These are phyloP conservation scores for Pangasianodon hypophthalmus DNA, from an alignment of 2,113 vertebrate genomes.

Conservation along the genomic window DNA sequence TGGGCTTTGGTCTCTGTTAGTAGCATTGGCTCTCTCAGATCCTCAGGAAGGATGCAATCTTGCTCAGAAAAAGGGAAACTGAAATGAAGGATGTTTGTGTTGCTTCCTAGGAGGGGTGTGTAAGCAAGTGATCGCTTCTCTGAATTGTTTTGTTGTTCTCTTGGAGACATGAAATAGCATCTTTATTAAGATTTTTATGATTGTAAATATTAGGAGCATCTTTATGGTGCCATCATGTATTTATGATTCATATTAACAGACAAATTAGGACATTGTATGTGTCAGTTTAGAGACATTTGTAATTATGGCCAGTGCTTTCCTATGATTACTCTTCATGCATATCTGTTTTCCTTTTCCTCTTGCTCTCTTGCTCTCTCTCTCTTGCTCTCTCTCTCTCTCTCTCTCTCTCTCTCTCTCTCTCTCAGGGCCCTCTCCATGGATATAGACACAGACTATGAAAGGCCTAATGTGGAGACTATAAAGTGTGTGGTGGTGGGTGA, in stretches of 20 bases:
- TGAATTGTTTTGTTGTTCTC: conserved; percentile 6
- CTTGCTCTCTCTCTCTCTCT: conserved; percentile 30
- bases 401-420: conserved; percentile 27
- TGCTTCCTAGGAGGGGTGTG: conserved; percentile 1
- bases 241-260: neutral
- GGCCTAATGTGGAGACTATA: conserved; percentile 90
- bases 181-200: conserved; percentile 5
- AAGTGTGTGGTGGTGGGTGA: conserved; percentile 91
- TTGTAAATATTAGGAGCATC: conserved; percentile 19
- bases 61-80: neutral
- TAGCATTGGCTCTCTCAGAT: neutral
- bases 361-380: conserved; percentile 14
- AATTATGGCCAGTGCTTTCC: neutral
- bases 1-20: conserved; percentile 35
- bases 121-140: conserved; percentile 8
- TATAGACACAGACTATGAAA: conserved; percentile 88
- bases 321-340: neutral
- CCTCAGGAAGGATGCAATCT: neutral
- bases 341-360: neutral
- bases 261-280: neutral
- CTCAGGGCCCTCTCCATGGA: conserved; percentile 83
- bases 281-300: neutral
- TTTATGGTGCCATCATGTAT: neutral
- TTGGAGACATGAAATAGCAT: conserved; percentile 21
- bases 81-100: neutral